Evolutionary conservation across 92 coral and sea anemone genomes (phyloP), one percentile per base, ranked within the genome.

Genomic region (Palythoa grandis): DNA sequence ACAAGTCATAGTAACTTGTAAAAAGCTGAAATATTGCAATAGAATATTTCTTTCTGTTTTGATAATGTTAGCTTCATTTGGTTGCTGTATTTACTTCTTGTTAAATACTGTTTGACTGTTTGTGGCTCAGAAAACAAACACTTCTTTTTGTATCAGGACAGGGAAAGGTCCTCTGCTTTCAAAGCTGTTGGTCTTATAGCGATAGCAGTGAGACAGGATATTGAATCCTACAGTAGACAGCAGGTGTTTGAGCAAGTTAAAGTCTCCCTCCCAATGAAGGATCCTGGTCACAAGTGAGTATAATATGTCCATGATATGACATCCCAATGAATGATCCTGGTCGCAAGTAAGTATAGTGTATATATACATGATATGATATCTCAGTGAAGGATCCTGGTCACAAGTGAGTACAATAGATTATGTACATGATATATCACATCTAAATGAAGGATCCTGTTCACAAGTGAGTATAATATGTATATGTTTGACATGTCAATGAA

Each of bases 141-240:
- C 14, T 65, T 29, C 37, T 71, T 72, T 90, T 56, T 8, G 29
- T 87, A 75, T 71, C 52, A 94, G 98, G 99, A 97, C 72, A 93
- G 97, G 65, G 99, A 97, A 83, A 82, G 97, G 74, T 97, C 99
- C 20, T 93, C 99, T 43, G 99, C 99, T 20, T 97, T 95, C 92
- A 97, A 95, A 70, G 98, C 98, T 6, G 90, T 93, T 76, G 98
- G 98, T 10, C 88, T 97, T 88, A 90, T 97, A 88, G 96, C 98
- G 35, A 94, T 97, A 76, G 99, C 99, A 29, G 99, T 97, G 20
- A 88, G 96, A 22, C 95, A 97, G 56, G 94, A 95, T 65, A 89
- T 97, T 52, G 99, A 97, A 78, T 66, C 82, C 58, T 92, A 93
- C 83, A 92, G 92, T 43, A 90, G 92, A 67, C 92, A 58, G 24